These are phyloP conservation scores for Chlorocebus sabaeus DNA, from an alignment of 2,113 vertebrate genomes.

Conservation along the genomic window DNA sequence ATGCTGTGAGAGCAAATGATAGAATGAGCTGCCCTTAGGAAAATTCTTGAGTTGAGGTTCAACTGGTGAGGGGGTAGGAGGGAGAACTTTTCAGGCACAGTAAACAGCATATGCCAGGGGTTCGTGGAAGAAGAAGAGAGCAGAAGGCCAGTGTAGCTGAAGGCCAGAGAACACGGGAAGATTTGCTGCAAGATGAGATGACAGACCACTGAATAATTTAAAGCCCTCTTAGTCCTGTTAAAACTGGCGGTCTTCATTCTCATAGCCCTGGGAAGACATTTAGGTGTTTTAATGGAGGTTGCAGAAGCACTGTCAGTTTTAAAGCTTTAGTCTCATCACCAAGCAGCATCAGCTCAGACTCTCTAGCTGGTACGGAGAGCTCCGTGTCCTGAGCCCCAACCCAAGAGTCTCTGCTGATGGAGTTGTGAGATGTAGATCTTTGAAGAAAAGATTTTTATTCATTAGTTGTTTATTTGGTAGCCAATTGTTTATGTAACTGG, in stretches of 20 bases:
- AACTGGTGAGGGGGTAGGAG: not conserved
- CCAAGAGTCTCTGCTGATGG: not conserved
- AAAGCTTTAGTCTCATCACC: not conserved
- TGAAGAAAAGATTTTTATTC: not conserved
- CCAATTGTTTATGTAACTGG: not conserved
- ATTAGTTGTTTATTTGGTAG: constrained; percentile 23
- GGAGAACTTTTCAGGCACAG: not conserved
- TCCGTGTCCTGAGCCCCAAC: too few relatives aligned
- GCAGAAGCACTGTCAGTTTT: not conserved
- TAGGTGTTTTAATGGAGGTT: not conserved
- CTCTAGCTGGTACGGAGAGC: too few relatives aligned
- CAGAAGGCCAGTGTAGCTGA: not conserved
- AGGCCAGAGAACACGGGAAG: not conserved
- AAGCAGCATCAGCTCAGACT: not conserved
- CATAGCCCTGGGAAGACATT: not conserved
- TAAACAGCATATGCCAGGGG: not conserved
- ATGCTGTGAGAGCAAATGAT: too few relatives aligned
- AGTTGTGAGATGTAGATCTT: not conserved
- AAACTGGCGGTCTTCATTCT: not conserved
- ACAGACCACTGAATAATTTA: not conserved
- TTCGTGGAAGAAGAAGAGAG: not conserved
- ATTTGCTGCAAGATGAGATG: not conserved
- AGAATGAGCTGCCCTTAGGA: not conserved
- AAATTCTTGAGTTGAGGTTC: not conserved
- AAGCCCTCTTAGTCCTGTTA: not conserved